Base-by-base conservation (phyloP, 2,888 invertebrate genomes). In the Amphipoea oculea region DNA sequence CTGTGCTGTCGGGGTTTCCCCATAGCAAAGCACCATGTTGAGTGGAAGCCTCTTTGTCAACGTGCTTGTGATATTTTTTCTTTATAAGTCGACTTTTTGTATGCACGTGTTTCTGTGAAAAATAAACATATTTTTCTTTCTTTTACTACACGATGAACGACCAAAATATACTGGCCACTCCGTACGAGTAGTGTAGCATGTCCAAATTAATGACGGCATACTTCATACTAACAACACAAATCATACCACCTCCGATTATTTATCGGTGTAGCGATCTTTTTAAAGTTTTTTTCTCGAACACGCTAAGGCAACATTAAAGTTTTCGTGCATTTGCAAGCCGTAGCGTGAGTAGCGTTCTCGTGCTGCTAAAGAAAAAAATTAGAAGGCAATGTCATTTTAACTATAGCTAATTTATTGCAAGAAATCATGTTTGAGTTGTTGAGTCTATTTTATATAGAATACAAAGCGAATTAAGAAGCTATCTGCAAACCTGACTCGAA, bases 241-340 rank as follows among this genome's bases (percentile, higher is more conserved):
- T 91, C 90, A 90, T 87, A 90, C 89, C 89, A 89, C 89, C 90
- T 88, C 76, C 84, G 83, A 90, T 87, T 91, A 90, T 90, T 91
- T 90, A 94, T 92, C 91, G 89, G 86, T 83, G 77, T 82, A 75
- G 67, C 83, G 87, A 92, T 92, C 91, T 92, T 93, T 93, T 91
- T 88, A 91, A 93, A 92, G 82, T 92, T 94, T 86, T 91, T 90
- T 88, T 84, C 85, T 73, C 36, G 76, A 90, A 92, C 96, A 95
- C 95, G 96, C 95, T 82, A 95, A 90, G 88, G 86, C 78, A 90
- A 86, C 93, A 94, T 95, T 95, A 95, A 94, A 94, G 92, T 93
- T 91, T 92, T 90, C 87, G 88, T 91, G 92, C 92, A 91, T 91
- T 91, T 90, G 87, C 86, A 82, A 89, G 85, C 82, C 73, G n/a